A percentile compares a stretch with the other conserved stretches of the same genome.
phyloP scores from a whole-genome alignment of 2,113 vertebrate genomes.

The Crotalus helleri region DNA sequence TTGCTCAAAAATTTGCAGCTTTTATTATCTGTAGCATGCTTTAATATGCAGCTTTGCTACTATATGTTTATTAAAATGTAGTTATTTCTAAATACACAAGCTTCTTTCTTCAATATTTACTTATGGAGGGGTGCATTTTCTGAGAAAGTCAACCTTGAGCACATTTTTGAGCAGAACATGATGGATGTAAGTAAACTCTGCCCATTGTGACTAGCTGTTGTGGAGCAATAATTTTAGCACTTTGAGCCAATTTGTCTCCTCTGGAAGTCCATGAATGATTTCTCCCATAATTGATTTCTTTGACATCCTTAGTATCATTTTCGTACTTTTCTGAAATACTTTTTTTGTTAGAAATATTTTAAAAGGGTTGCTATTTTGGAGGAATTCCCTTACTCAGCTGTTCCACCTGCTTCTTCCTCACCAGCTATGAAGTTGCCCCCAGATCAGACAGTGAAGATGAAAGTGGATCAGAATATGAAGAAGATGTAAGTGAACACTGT shows the following conservation, averaged over 20 bases:
- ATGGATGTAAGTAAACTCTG: not conserved
- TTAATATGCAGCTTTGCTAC: not conserved
- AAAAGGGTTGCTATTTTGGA: not conserved
- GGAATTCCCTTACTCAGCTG: not conserved
- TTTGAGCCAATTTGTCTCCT: not conserved
- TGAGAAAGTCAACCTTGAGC: not conserved
- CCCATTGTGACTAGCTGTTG: not conserved
- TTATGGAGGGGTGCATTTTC: not conserved
- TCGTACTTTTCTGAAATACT: not conserved
- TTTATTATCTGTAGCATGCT: not conserved
- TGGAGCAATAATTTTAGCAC: not conserved
- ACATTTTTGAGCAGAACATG: not conserved
- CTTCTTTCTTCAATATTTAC: not conserved
- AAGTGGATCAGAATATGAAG: conserved; percentile 93
- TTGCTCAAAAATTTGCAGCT: not conserved
- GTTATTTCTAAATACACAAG: not conserved
- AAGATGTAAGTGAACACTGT: conserved; percentile 79
- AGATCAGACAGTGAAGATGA: conserved; percentile 94
- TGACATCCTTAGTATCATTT: not conserved
- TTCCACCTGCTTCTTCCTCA: conserved; percentile 18
- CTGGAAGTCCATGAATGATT: not conserved
- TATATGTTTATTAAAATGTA: not conserved
- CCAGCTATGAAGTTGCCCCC: conserved; percentile 95
- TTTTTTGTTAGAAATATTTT: not conserved
- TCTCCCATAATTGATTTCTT: not conserved